phyloP scores from a whole-genome alignment of 1,140 invertebrate genomes.

The Sminthurinus signatus region DNA sequence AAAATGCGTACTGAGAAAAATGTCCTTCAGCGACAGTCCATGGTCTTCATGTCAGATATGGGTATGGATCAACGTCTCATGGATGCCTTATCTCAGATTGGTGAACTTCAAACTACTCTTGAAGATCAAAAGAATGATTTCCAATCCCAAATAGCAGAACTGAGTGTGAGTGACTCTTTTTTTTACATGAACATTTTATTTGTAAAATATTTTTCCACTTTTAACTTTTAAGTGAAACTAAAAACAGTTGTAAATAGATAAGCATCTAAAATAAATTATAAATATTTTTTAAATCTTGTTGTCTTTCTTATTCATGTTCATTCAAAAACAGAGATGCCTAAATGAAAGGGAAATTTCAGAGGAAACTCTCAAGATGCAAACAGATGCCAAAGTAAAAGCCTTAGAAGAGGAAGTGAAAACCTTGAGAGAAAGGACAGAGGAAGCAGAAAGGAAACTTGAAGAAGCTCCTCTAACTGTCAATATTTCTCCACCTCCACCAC shows the following conservation, averaged over 20 bases:
- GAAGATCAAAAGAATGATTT: conserved; percentile 37
- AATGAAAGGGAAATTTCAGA: conserved; percentile 20
- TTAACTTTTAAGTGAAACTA: background rate
- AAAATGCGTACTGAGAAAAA: conserved; percentile 37
- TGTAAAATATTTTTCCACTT: conserved; percentile 1
- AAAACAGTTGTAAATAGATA: too few relatives aligned
- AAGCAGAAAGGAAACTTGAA: conserved; percentile 34
- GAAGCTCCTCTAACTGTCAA: background rate
- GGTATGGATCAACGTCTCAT: conserved; percentile 27
- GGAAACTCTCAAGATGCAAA: conserved; percentile 26
- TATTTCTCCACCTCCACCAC: conserved; percentile 14
- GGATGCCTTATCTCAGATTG: conserved; percentile 35
- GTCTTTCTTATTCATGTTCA: too few relatives aligned
- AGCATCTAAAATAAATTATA: background rate
- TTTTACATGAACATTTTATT: background rate
- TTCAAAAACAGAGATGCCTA: conserved; percentile 27
- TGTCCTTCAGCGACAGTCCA: conserved; percentile 34
- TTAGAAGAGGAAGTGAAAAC: conserved; percentile 26
- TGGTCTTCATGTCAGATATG: conserved; percentile 29
- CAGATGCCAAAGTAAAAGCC: conserved; percentile 21
- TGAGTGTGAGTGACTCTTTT: conserved; percentile 18
- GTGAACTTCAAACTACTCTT: conserved; percentile 30
- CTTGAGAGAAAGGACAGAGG: conserved; percentile 23
- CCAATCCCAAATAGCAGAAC: conserved; percentile 29
- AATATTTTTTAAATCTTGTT: background rate